These are phyloP conservation scores for Nycteola revayana DNA, from an alignment of 2,888 invertebrate genomes.

Conservation along the genomic window DNA sequence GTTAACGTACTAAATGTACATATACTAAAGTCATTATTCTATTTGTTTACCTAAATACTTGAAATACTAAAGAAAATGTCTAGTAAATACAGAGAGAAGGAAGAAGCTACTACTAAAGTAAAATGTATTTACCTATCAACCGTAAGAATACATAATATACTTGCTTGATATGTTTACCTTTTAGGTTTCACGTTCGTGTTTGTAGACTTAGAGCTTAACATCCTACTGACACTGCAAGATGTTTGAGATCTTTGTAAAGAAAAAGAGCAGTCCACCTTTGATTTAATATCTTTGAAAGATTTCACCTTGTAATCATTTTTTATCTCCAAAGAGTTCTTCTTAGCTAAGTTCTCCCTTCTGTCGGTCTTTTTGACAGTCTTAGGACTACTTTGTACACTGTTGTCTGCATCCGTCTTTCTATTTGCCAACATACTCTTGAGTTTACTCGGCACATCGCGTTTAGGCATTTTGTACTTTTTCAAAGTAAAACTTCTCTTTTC, in stretches of 20 bases:
- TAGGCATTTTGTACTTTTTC: conserved; percentile 90
- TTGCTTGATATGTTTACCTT: conserved; percentile 47
- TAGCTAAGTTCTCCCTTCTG: conserved; percentile 85
- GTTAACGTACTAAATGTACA: too few relatives aligned
- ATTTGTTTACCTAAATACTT: too few relatives aligned
- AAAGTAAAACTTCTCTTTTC: conserved; percentile 79
- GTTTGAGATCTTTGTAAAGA: conserved; percentile 76
- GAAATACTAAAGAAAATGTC: too few relatives aligned
- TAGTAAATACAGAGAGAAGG: too few relatives aligned
- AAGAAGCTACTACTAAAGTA: too few relatives aligned
- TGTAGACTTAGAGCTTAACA: conserved; percentile 70
- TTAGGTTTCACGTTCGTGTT: conserved; percentile 72
- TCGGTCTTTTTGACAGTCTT: conserved; percentile 83
- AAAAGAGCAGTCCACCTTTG: conserved; percentile 86
- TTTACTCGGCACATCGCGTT: conserved; percentile 89
- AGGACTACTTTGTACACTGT: conserved; percentile 82
- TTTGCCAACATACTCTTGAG: conserved; percentile 87
- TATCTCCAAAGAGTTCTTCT: conserved; percentile 85
- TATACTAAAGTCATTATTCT: too few relatives aligned
- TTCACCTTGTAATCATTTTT: conserved; percentile 87
- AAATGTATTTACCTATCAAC: too few relatives aligned
- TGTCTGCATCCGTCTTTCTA: conserved; percentile 74
- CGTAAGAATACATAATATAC: not conserved
- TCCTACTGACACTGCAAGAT: conserved; percentile 71
- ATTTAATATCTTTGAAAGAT: conserved; percentile 93